phyloP scores from a whole-genome alignment of 2,888 invertebrate genomes.

The Trachelus iudaicus region DNA sequence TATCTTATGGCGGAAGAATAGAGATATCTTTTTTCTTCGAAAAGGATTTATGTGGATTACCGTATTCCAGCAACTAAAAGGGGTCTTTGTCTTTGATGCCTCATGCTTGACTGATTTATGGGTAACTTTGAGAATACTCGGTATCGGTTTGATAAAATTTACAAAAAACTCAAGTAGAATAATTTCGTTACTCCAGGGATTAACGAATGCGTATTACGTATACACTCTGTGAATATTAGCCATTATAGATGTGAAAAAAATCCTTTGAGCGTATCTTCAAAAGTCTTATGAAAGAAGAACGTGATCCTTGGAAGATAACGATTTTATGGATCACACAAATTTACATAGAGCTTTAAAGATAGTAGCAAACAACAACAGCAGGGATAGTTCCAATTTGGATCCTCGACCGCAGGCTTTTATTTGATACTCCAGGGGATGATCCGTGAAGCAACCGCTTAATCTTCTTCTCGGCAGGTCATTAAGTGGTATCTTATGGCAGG shows the following conservation, averaged over 20 bases:
- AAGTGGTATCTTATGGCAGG: slow-evolving; percentile 81
- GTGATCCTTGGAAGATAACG: neutral
- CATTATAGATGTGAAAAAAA: neutral
- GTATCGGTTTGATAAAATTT: too few relatives aligned
- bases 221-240: neutral
- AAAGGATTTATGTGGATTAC: too few relatives aligned
- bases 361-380: slow-evolving; percentile 30
- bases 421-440: slow-evolving; percentile 73
- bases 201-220: too few relatives aligned
- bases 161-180: too few relatives aligned
- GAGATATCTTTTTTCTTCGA: too few relatives aligned
- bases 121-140: too few relatives aligned
- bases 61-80: too few relatives aligned
- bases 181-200: too few relatives aligned
- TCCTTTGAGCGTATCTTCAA: too few relatives aligned
- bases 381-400: slow-evolving; percentile 48
- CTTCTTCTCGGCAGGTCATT: slow-evolving; percentile 76
- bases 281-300: neutral
- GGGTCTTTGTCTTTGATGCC: too few relatives aligned
- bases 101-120: too few relatives aligned
- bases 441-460: slow-evolving; percentile 81
- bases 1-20: too few relatives aligned
- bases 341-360: slow-evolving; percentile 29
- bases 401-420: slow-evolving; percentile 65
- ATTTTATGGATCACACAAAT: slow-evolving; percentile 2